These are phyloP conservation scores for Cantharis flavilabris DNA, from an alignment of 2,888 invertebrate genomes.

Conservation along the genomic window DNA sequence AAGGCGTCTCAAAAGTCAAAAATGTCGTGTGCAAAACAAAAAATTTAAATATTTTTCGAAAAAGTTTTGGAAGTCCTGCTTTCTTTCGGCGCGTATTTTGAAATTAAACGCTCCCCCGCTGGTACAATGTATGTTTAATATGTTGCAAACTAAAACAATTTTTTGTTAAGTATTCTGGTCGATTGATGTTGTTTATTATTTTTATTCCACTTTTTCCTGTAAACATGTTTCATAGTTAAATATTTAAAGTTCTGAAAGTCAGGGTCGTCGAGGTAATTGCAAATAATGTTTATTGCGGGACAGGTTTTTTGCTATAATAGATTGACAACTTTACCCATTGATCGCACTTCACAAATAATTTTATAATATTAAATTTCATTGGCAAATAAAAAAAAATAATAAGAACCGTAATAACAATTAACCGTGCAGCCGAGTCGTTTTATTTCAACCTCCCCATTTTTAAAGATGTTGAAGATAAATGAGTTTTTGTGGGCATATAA, in stretches of 20 bases:
- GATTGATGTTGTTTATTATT: background rate
- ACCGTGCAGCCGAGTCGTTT: background rate
- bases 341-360: background rate
- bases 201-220: conserved; percentile 26
- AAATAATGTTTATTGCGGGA: conserved; percentile 40
- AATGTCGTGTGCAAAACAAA: background rate
- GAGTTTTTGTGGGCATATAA: background rate
- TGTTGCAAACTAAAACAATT: background rate
- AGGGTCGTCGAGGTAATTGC: conserved; percentile 46
- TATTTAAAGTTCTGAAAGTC: conserved; percentile 48
- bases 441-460: background rate
- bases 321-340: background rate
- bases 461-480: background rate
- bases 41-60: background rate
- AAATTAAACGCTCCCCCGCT: background rate
- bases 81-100: background rate
- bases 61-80: background rate
- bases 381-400: background rate
- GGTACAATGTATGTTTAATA: background rate
- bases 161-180: background rate
- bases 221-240: conserved; percentile 43
- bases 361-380: background rate
- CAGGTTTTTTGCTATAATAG: conserved; percentile 34
- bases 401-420: background rate
- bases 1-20: background rate